phyloP scores from a whole-genome alignment of 2,797 vertebrate genomes.

The Periophthalmus magnuspinnatus region DNA sequence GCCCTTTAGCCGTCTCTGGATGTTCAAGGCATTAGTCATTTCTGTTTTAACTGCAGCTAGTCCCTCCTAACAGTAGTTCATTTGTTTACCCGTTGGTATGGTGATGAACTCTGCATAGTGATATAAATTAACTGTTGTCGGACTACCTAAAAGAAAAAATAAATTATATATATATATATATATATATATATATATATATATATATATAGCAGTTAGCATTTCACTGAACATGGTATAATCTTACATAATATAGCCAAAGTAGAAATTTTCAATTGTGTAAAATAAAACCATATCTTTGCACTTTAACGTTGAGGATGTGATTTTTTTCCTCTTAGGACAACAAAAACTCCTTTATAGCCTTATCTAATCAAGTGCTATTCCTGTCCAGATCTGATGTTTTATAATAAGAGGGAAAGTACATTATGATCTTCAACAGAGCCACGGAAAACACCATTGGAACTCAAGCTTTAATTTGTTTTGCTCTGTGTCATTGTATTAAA shows the following conservation, averaged over 20 bases:
- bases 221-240: too few species aligned
- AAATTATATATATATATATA: too few species aligned
- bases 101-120: too few species aligned
- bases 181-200: too few species aligned
- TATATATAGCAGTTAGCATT: too few species aligned
- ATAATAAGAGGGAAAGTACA: conserved; percentile 46
- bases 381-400: conserved; percentile 54
- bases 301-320: not conserved
- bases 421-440: conserved; percentile 56
- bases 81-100: too few species aligned
- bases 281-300: not conserved
- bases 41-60: too few species aligned
- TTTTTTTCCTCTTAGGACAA: conserved; percentile 10
- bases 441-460: conserved; percentile 56
- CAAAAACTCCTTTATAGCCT: conserved; percentile 13
- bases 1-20: too few species aligned
- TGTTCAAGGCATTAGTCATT: too few species aligned
- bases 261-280: not conserved
- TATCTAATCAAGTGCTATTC: conserved; percentile 69
- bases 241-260: not conserved
- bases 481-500: not conserved
- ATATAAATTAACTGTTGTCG: too few species aligned
- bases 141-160: too few species aligned
- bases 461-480: conserved; percentile 12
- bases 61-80: too few species aligned